Evolutionary conservation across 1,140 invertebrate genomes (phyloP), one percentile per base, ranked within the genome.

Genomic region (Bombus affinis): DNA sequence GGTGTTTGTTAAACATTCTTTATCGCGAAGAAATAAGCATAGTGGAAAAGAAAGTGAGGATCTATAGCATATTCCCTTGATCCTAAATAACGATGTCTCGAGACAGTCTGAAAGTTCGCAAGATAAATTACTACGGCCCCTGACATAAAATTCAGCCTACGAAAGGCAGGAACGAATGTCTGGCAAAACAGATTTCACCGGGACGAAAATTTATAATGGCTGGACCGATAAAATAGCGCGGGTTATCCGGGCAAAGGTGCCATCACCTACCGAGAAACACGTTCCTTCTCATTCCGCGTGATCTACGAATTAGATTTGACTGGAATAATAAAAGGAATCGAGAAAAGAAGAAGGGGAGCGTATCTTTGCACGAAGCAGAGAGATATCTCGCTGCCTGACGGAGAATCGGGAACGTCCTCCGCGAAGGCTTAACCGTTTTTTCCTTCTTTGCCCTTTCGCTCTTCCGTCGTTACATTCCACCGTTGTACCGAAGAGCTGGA

Each of bases 261-360:
- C 32, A 53, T 37, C 13, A 6, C 2, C n/a, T 35, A 35, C n/a
- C 6, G 65, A 66, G 13, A 66, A 35, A 35, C 68, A 35, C 37
- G 73, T 83, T 70, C 74, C 28, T 83, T 83, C 74, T 70, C 44
- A 70, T 77, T 75, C 37, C 81, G 62, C n/a, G 81, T 77, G 81
- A 77, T 77, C 73, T 74, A 39, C 35, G 71, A 57, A 83, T 65
- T 75, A 68, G 74, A 76, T 77, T 83, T 70, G 81, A 68, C 62
- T 77, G 73, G 47, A 53, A 76, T 76, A 68, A 68, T 76, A 39
- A 70, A 53, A 18, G 15, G 22, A 42, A 79, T 22, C 32, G 22
- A 28, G 8, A 35, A 15, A 39, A 22, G 25, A 28, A 57, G 25
- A 32, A 13, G 15, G 9, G 47, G 15, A 59, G 10, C 73, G 81